Conservation (phyloP, 1,140 invertebrate genomes). For the Olivierus martensii region DNA sequence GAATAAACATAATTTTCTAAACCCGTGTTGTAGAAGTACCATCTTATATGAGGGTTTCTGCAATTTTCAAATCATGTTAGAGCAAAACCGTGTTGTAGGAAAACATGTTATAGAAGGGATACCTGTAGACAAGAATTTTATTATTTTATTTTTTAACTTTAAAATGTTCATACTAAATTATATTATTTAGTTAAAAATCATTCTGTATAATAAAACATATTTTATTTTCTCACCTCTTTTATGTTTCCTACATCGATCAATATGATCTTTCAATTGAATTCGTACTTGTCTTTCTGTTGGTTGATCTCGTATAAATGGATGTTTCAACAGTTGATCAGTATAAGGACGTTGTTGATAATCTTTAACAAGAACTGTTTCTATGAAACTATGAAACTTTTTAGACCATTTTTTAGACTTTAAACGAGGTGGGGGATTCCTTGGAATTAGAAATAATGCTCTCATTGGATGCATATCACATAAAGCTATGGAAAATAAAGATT, state of each 20-base stretch:
- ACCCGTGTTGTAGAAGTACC: no score
- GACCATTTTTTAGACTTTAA: slow-evolving; percentile 98
- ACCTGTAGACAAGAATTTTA: no score
- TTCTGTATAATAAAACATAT: no score
- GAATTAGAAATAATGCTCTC: slow-evolving; percentile 96
- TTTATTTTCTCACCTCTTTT: slow-evolving; percentile 15
- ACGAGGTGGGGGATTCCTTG: slow-evolving; percentile 88
- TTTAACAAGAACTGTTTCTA: slow-evolving; percentile 82
- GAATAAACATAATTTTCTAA: no score
- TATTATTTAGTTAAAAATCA: no score
- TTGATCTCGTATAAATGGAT: slow-evolving; percentile 95
- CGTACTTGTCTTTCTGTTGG: slow-evolving; percentile 94
- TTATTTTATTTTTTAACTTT: no score
- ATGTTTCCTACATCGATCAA: slow-evolving; percentile 56
- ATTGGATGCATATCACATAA: slow-evolving; percentile 94
- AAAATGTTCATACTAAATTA: no score
- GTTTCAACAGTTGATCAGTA: slow-evolving; percentile 93
- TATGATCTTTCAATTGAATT: slow-evolving; percentile 98
- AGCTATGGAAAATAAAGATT: slow-evolving; percentile 27
- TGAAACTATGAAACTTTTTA: slow-evolving; percentile 75
- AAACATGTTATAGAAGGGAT: no score
- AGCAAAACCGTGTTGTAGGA: no score
- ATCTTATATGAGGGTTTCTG: no score
- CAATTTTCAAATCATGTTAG: no score
- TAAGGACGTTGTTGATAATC: slow-evolving; percentile 97